Evolutionary conservation across 2,113 vertebrate species (phyloP).

Genomic region (Poeciliopsis turrubarensis): DNA sequence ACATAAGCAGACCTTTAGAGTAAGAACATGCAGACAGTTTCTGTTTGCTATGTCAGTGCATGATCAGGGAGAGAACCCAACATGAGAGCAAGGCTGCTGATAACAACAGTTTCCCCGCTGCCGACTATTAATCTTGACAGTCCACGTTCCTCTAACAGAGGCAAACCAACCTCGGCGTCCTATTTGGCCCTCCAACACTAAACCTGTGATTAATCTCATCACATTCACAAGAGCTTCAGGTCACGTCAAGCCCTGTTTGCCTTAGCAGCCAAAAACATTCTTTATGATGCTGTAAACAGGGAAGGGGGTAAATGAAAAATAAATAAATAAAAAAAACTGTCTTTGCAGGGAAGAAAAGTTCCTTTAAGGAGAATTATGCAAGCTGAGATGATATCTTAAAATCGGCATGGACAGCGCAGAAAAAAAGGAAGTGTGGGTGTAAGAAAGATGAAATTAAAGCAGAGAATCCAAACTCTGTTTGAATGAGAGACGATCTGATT

Average conservation of each 20-base stretch:
- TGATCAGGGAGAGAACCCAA: slow-evolving; percentile 15
- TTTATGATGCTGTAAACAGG: slow-evolving; percentile 29
- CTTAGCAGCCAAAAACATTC: slow-evolving; percentile 30
- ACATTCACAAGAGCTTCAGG: slow-evolving; percentile 38
- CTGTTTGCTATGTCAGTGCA: slow-evolving; percentile 2
- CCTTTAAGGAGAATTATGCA: slow-evolving; percentile 66
- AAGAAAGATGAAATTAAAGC: slow-evolving; percentile 48
- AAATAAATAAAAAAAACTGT: slow-evolving; percentile 13
- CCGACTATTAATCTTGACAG: slow-evolving; percentile 37
- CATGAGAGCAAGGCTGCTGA: slow-evolving; percentile 25
- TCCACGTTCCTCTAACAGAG: slow-evolving; percentile 16
- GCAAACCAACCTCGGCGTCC: slow-evolving; percentile 1
- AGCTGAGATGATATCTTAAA: slow-evolving; percentile 62
- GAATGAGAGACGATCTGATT: slow-evolving; percentile 51
- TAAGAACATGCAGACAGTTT: not conserved
- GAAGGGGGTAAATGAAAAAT: slow-evolving; percentile 13
- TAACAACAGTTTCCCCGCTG: slow-evolving; percentile 41
- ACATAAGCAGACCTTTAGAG: not conserved
- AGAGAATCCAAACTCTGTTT: slow-evolving; percentile 30
- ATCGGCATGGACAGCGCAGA: slow-evolving; percentile 35
- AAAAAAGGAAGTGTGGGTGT: slow-evolving; percentile 43
- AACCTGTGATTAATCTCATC: slow-evolving; percentile 52
- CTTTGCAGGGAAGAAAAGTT: slow-evolving; percentile 46
- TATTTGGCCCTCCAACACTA: slow-evolving; percentile 16
- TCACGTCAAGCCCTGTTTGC: slow-evolving; percentile 39